phyloP scores from a whole-genome alignment of 2,888 invertebrate species.

The Dryocosmus kuriphilus region DNA sequence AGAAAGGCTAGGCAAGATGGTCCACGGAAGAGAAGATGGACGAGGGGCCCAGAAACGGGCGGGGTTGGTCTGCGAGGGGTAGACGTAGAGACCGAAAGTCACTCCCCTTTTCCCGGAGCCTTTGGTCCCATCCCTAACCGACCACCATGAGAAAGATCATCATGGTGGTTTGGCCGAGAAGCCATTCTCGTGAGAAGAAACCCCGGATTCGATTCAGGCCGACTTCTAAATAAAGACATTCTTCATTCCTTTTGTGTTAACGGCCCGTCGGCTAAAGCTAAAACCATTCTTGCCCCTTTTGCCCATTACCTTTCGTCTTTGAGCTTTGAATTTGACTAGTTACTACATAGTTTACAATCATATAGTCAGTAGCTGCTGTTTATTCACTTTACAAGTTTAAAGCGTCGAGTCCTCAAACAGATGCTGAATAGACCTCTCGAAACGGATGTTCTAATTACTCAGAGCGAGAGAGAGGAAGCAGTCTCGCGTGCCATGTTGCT shows the following conservation, averaged over 20 bases:
- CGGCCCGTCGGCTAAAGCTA: constrained; percentile 25
- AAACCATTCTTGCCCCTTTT: constrained; percentile 39
- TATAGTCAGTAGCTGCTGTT: neutral
- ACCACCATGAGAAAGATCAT: constrained; percentile 65
- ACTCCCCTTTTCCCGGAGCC: constrained; percentile 68
- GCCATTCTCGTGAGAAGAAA: constrained; percentile 62
- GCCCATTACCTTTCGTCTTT: constrained; percentile 35
- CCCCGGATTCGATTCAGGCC: constrained; percentile 68
- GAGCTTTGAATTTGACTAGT: constrained; percentile 27
- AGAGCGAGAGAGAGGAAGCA: neutral
- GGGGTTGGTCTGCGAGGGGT: constrained; percentile 61
- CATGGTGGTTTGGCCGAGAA: constrained; percentile 61
- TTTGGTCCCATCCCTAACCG: constrained; percentile 60
- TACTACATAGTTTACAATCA: neutral
- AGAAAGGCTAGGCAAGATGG: constrained; percentile 60
- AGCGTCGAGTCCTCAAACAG: constrained; percentile 18
- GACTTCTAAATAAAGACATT: constrained; percentile 76
- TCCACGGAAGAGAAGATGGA: constrained; percentile 49
- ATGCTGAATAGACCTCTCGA: constrained; percentile 19
- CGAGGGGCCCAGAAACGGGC: constrained; percentile 55
- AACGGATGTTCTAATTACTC: constrained; percentile 39
- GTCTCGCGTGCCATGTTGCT: constrained; percentile 13
- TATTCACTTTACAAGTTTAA: constrained; percentile 15
- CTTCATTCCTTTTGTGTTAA: constrained; percentile 72
- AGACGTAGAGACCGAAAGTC: constrained; percentile 64